These are phyloP conservation scores for Aphelenchoides besseyi DNA, from an alignment of 1,140 invertebrate genomes.

Conservation along the genomic window DNA sequence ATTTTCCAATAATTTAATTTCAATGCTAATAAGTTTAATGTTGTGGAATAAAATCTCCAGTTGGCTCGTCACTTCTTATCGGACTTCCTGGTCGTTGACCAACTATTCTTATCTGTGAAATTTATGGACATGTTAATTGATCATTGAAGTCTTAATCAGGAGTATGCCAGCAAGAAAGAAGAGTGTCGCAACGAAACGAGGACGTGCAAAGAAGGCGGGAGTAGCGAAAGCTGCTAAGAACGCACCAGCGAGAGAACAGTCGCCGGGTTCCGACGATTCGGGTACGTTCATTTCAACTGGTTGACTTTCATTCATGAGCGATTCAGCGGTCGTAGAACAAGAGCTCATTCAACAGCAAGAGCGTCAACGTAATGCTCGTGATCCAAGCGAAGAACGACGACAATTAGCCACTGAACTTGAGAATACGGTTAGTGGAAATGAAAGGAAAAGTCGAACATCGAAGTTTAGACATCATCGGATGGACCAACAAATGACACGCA, in stretches of 20 bases:
- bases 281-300: neutral
- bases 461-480: neutral
- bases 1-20: too few species aligned
- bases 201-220: conserved; percentile 6
- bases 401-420: neutral
- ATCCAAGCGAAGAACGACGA: neutral
- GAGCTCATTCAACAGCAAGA: neutral
- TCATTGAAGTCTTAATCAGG: too few species aligned
- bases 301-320: neutral
- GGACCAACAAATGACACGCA: neutral
- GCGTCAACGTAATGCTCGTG: neutral
- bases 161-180: conserved; percentile 9
- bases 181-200: neutral
- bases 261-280: neutral
- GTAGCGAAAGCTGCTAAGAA: neutral
- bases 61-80: too few species aligned
- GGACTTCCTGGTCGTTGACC: too few species aligned
- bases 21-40: too few species aligned
- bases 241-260: neutral
- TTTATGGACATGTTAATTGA: too few species aligned
- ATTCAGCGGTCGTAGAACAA: neutral
- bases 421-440: conserved; percentile 14
- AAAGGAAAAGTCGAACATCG: neutral
- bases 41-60: too few species aligned
- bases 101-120: too few species aligned